Base-by-base conservation (phyloP, 2,797 vertebrate species). In the Gadopsis marmoratus region DNA sequence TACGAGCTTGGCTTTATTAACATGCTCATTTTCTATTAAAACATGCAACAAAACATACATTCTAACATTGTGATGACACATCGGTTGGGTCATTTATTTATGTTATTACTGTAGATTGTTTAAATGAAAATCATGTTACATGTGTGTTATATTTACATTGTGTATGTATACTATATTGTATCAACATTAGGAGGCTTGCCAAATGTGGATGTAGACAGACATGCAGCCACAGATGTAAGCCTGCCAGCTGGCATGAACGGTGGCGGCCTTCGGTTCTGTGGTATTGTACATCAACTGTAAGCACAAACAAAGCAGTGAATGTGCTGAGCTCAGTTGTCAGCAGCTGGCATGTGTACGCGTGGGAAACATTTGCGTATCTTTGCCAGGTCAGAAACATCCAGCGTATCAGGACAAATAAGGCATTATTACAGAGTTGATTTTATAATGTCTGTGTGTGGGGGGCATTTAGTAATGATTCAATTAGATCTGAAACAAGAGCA, bases 301-400 rank as follows among this genome's bases (percentile, higher is more conserved):
- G 88, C 73, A 87, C 61, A 87, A 91, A 89, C 85, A 89, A 86
- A 88, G 84, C 54, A 0, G 60, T 54, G 55, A 89, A 84, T 87
- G 85, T 83, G 88, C 86, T 85, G 84, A 89, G 74, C 69, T 88
- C 77, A 71, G 77, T 60, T 71, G 73, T 85, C 66, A 76, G 72
- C 76, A 74, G 78, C 70, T 70, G 81, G 74, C 78, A 75, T 43
- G 75, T 71, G 79, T 31, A 37, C 81, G 76, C 45, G n/a, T 71
- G 85, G 79, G 47, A 83, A 81, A 67, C 86, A 83, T 80, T 78
- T 79, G 79, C 79, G 68, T 85, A 78, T 66, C 51, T 76, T 69
- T 83, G 61, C 63, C 58, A 71, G 72, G 79, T 87, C 76, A 74
- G 82, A 87, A 86, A 39, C 23, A 7, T 85, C 73, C 75, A 89